These are phyloP conservation scores for Microplitis manilae DNA, from an alignment of 2,888 invertebrate genomes.

Conservation along the genomic window DNA sequence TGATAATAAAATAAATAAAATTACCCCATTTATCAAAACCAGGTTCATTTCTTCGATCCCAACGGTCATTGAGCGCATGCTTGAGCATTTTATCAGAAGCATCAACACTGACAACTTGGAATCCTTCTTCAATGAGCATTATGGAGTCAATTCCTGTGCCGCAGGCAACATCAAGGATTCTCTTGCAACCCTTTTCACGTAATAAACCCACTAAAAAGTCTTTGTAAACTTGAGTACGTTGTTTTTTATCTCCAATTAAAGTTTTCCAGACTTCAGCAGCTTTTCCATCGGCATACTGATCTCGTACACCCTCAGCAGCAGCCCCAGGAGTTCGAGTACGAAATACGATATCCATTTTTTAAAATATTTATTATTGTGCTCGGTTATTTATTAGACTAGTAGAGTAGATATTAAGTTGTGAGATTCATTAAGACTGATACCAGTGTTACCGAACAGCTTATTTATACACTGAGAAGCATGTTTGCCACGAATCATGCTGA, in stretches of 20 bases:
- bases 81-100: conserved; percentile 96
- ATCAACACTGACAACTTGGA: conserved; percentile 88
- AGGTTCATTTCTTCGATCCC: conserved; percentile 84
- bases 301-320: conserved; percentile 85
- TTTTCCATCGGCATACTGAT: conserved; percentile 93
- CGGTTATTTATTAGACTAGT: conserved; percentile 13
- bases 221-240: conserved; percentile 87
- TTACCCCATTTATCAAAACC: conserved; percentile 90
- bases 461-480: no score
- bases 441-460: no score
- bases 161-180: conserved; percentile 88
- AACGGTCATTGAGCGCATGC: conserved; percentile 87
- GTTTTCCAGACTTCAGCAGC: conserved; percentile 93
- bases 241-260: conserved; percentile 89
- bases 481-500: no score
- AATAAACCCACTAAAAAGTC: conserved; percentile 84
- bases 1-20: conserved; percentile 64
- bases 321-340: conserved; percentile 86
- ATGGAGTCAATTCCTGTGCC: conserved; percentile 93
- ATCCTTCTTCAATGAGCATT: conserved; percentile 90
- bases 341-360: conserved; percentile 78
- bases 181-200: conserved; percentile 79
- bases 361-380: not conserved
- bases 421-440: no score
- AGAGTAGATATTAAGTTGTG: conserved; percentile 22